phyloP scores from a whole-genome alignment of 2,797 vertebrate genomes.

The Masticophis lateralis region DNA sequence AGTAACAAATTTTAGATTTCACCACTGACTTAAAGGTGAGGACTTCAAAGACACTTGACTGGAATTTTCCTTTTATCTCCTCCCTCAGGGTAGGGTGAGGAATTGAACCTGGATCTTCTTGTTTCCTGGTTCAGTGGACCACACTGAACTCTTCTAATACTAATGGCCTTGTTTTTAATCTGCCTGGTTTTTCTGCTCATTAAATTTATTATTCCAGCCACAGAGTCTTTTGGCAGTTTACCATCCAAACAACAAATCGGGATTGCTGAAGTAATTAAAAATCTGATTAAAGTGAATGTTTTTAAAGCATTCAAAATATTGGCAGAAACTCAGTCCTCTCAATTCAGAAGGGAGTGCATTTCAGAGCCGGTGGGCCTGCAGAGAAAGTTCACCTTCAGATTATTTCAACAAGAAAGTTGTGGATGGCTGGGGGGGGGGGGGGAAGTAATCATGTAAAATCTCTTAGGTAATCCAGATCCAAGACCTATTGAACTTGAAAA shows the following conservation, averaged over 20 bases:
- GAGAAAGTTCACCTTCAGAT: neutral
- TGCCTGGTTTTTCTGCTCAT: neutral
- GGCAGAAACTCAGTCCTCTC: neutral
- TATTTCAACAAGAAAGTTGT: neutral
- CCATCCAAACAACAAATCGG: neutral
- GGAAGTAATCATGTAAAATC: neutral
- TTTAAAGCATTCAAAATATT: neutral
- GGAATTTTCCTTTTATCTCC: neutral
- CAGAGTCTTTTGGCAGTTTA: neutral
- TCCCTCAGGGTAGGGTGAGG: fast-evolving
- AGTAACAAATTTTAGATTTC: no score
- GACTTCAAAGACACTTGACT: neutral
- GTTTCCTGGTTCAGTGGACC: neutral
- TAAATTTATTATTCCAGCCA: neutral
- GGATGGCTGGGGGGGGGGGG: neutral
- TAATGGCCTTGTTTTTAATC: neutral
- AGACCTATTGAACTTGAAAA: neutral
- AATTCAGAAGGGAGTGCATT: neutral
- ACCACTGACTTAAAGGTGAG: no score
- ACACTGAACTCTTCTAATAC: neutral
- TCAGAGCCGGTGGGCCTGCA: neutral
- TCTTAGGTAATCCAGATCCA: neutral
- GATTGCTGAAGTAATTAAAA: neutral
- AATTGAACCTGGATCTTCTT: neutral
- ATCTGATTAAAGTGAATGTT: neutral